Evolutionary conservation across 1,140 invertebrate genomes (phyloP).

Genomic region (Aphis gossypii): DNA sequence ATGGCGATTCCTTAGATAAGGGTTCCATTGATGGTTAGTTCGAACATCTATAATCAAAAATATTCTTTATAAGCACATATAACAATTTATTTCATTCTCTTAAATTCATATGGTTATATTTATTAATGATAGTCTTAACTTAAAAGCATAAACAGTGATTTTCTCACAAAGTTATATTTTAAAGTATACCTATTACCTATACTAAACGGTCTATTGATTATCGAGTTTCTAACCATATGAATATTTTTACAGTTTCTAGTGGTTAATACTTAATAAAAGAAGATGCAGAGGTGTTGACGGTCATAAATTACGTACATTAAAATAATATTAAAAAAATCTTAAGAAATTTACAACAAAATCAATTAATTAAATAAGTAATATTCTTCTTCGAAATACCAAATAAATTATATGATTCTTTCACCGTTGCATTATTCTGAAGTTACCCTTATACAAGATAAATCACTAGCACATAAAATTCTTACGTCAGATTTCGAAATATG

Average conservation of each 20-base stretch:
- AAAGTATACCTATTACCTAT: neutral
- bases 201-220: neutral
- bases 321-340: neutral
- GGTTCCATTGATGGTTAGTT: constrained; percentile 1
- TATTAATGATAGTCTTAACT: neutral
- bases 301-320: neutral
- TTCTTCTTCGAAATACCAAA: neutral
- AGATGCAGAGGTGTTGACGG: neutral
- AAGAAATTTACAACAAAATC: neutral
- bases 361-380: neutral
- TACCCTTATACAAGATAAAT: neutral
- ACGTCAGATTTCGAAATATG: no score
- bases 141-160: neutral
- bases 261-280: neutral
- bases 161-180: neutral
- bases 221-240: neutral
- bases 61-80: neutral
- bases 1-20: constrained; percentile 3
- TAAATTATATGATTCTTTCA: neutral
- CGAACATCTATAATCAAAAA: constrained; percentile 22
- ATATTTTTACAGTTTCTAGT: neutral
- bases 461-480: no score
- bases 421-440: neutral
- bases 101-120: neutral
- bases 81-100: neutral